Percentiles rank a stretch among this genome's conserved stretches.
Conservation (phyloP, 2,113 vertebrate genomes). For the Corydoras maculifer region DNA sequence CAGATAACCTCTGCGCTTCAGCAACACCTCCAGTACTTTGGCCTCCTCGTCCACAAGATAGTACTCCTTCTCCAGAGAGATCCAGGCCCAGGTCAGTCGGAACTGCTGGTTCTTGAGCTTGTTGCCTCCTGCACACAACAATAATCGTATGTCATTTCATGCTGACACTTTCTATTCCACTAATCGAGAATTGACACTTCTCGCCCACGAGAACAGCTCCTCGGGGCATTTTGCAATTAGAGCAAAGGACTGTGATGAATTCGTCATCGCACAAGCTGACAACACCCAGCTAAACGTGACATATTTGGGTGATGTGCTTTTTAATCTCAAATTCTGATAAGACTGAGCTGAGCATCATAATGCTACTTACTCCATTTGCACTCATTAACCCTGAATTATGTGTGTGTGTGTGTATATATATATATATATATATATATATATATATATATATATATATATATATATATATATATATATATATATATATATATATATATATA, state of each 20-base stretch:
- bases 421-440: too few relatives aligned
- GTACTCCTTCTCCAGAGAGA: conserved; percentile 84
- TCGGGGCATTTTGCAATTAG: conserved; percentile 10
- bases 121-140: conserved; percentile 73
- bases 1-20: conserved; percentile 84
- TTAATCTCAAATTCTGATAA: conserved; percentile 11
- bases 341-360: too few relatives aligned
- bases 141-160: not conserved
- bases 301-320: conserved; percentile 2
- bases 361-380: too few relatives aligned
- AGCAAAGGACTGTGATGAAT: conserved; percentile 12
- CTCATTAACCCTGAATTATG: too few relatives aligned
- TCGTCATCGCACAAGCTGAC: conserved; percentile 8
- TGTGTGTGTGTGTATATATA: too few relatives aligned
- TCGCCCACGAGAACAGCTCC: not conserved
- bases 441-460: too few relatives aligned
- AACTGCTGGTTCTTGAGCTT: conserved; percentile 80
- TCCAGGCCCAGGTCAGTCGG: conserved; percentile 89
- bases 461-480: too few relatives aligned
- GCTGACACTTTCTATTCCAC: too few relatives aligned
- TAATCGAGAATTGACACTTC: too few relatives aligned
- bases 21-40: conserved; percentile 76
- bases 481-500: too few relatives aligned
- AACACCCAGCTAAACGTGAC: not conserved
- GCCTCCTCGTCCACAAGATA: conserved; percentile 84